phyloP scores from a whole-genome alignment of 2,888 invertebrate genomes.

The Neria commutata region DNA sequence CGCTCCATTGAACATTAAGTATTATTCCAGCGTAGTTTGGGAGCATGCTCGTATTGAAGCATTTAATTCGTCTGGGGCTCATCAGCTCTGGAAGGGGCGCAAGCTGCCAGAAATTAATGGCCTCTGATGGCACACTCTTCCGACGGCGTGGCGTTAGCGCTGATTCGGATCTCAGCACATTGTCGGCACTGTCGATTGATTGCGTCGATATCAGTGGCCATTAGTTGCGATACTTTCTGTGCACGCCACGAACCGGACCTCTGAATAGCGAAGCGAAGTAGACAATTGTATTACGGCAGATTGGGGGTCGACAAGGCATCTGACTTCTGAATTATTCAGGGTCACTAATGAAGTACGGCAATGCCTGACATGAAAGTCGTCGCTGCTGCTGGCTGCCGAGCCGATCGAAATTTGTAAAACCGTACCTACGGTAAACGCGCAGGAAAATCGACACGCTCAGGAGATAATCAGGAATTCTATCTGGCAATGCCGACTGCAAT shows the following conservation, averaged over 20 bases:
- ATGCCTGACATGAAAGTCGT: neutral
- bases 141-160: constrained; percentile 16
- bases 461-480: too few relatives aligned
- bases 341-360: constrained; percentile 2
- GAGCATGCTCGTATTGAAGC: constrained; percentile 24
- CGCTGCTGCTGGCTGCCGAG: neutral
- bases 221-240: constrained; percentile 17
- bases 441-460: too few relatives aligned
- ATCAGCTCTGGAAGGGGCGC: neutral
- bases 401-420: too few relatives aligned
- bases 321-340: neutral
- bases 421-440: too few relatives aligned
- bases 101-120: constrained; percentile 51
- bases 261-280: neutral
- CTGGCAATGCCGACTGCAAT: too few relatives aligned
- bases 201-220: constrained; percentile 20
- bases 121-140: constrained; percentile 36
- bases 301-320: neutral
- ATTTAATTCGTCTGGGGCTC: constrained; percentile 13
- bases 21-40: constrained; percentile 29
- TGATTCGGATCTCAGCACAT: constrained; percentile 17
- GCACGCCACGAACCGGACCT: neutral
- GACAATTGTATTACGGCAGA: too few relatives aligned
- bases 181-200: constrained; percentile 27
- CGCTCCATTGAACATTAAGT: constrained; percentile 51